These are phyloP conservation scores for Coccyzus lansbergi DNA, from an alignment of 2,797 vertebrate genomes.

Conservation along the genomic window DNA sequence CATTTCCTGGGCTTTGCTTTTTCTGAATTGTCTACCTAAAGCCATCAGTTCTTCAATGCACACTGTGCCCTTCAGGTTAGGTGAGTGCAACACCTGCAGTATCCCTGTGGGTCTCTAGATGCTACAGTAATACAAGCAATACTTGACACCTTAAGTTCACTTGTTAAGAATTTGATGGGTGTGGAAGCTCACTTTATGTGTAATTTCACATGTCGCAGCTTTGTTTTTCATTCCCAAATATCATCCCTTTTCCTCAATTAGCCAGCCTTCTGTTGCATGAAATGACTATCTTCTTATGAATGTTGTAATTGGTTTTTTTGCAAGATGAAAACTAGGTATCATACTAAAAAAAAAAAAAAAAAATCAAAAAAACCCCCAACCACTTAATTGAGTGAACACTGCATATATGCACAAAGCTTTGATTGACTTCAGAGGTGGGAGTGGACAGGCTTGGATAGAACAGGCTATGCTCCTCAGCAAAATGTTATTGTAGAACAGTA, in stretches of 20 bases:
- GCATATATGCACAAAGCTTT: background rate
- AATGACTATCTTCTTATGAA: constrained; percentile 7
- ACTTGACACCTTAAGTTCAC: constrained; percentile 35
- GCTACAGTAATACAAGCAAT: background rate
- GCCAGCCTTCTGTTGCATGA: constrained; percentile 5
- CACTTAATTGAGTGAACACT: background rate
- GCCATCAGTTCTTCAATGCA: background rate
- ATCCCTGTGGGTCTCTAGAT: background rate
- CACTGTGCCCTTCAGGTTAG: background rate
- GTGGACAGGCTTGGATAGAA: background rate
- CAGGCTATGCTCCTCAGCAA: background rate
- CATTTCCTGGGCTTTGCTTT: background rate
- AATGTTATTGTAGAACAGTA: background rate
- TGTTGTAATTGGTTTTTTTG: constrained; percentile 8
- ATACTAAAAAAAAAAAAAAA: background rate
- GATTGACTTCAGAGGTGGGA: background rate
- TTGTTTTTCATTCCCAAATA: constrained; percentile 42
- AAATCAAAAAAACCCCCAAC: no score
- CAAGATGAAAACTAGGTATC: constrained; percentile 23
- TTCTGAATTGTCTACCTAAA: background rate
- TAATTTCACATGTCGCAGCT: constrained; percentile 30
- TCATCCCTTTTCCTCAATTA: constrained; percentile 22
- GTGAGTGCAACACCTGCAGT: background rate
- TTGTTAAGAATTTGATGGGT: constrained; percentile 9
- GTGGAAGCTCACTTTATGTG: background rate